Base-by-base conservation (phyloP, 2,888 invertebrate genomes). In the Clunio marinus region DNA sequence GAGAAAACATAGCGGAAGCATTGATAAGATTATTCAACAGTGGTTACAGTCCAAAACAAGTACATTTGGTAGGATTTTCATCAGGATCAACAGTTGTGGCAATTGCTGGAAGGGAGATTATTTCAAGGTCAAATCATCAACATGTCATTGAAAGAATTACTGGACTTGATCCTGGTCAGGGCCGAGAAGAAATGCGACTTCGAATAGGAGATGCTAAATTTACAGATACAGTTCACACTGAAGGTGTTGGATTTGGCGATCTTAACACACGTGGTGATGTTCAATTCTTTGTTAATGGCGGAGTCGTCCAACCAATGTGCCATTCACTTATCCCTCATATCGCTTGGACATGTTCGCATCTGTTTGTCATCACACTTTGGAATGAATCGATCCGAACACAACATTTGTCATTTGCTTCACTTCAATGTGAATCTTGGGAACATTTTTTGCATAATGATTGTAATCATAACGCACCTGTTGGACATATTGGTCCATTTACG, bases 281-380 rank as follows among this genome's bases (percentile, higher is more conserved):
- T 24, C n/a, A 22, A n/a, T 66, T 51, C 13, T 66, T 28, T 13
- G 20, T 55, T 4, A 66, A 66, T 55, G 66, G 66, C 17, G 66
- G 35, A 1, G 25, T 35, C 0, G n/a, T 35, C 8, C 66, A 66
- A 35, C 66, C 66, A 20, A n/a, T 22, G 4, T 66, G 66, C 24
- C 32, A 10, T 15, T 28, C 22, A 66, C 1, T 20, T 8, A 51
- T 32, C 22, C 10, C 20, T n/a, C 3, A n/a, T 15, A 10, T n/a
- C 10, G 24, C 17, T 55, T 22, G 15, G 32, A 24, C 10, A 13
- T 66, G 66, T 24, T 46, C 46, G 46, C 66, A 66, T 35, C 20
- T 22, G 2, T 35, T 55, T 13, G 55, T 35, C 8, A 20, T 24
- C 7, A 7, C 27, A 55, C 8, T 20, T n/a, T 66, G 66, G 66